Base-by-base conservation (phyloP, 2,888 invertebrate genomes). In the Agonopterix subpropinquella region DNA sequence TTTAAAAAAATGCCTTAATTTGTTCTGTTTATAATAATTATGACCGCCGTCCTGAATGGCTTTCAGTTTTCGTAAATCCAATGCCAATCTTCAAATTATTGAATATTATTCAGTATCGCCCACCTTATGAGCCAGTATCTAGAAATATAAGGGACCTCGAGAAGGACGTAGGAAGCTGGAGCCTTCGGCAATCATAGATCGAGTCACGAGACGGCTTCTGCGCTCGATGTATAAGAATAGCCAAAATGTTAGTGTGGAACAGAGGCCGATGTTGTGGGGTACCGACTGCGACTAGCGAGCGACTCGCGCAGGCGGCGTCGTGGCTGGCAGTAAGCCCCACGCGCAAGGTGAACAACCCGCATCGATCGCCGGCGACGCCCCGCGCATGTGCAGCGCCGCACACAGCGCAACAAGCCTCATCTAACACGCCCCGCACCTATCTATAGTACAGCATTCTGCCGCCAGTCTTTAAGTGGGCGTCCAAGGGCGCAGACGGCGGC, bases 321-420 rank as follows among this genome's bases (percentile, higher is more conserved):
- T 42, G 8, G 11, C 11, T 2, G 35, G 3, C 41, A 56, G 59
- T 51, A 52, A 53, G 53, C 51, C 53, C 58, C 61, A 56, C 58
- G 78, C 81, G 80, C 82, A 78, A 76, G 80, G 75, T 80, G 79
- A 67, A 67, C 70, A 77, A 52, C 74, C 28, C 79, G 67, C 70
- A 80, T 82, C 73, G 80, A 82, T 81, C 76, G 71, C 55, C 56
- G 58, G 57, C 65, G 65, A 65, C 65, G n/a, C 62, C 59, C 60
- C 57, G 70, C 71, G 70, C 65, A 67, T 65, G 67, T 67, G 66
- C 70, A 54, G 53, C 57, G 60, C 62, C 62, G 61, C 63, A 58
- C 59, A 56, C 53, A 13, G 44, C 49, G 73, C 75, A 73, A 73
- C 67, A 66, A 66, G 65, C 63, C 67, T 59, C 54, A 73, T 66